Evolutionary conservation across 2,113 vertebrate genomes (phyloP), one percentile per base, ranked within the genome.

Genomic region (Perca schrenkii): DNA sequence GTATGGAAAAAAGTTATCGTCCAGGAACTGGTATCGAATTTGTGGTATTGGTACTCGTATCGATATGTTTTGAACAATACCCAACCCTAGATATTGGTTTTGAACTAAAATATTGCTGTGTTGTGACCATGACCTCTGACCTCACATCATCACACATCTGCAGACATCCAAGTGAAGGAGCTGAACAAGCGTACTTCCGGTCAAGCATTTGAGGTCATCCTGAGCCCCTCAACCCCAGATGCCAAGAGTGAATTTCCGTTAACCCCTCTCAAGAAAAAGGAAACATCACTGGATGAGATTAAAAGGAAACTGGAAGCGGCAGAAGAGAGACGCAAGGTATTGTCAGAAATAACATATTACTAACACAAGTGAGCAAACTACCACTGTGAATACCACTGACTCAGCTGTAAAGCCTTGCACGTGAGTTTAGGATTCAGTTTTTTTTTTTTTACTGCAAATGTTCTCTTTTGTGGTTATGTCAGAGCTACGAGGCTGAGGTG

Each of bases 311-410:
- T 99, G 94, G 97, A 98, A 77, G 97, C 98, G 4, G 98, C 98
- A 72, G 97, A 98, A 79, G 97, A 98, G 91, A 97, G 98, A 87
- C 98, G 98, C 73, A 99, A 97, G 97, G 98, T 99, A 96, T 90
- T 66, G 47, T 54, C n/a, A 62, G 34, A 22, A 69, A 52, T 28
- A 40, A 0, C 4, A 1, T 63, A 46, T 22, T 61, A 16, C 34
- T 12, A 22, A 25, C 11, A 34, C 25, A 43, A 22, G 19, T 25
- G 8, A 36, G 8, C 12, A 31, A 58, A 82, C 8, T 4, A 47
- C 34, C 8, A 28, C 22, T 25, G 4, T 69, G 53, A 52, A 77
- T 10, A 40, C 6, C 16, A 22, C 12, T 46, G 31, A 40, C 31
- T 15, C 8, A 21, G n/a, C 36, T 58, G 14, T 8, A 0, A 2